These are phyloP conservation scores for Hippocampus barbouri DNA, from an alignment of 2,113 vertebrate genomes.

Conservation along the genomic window DNA sequence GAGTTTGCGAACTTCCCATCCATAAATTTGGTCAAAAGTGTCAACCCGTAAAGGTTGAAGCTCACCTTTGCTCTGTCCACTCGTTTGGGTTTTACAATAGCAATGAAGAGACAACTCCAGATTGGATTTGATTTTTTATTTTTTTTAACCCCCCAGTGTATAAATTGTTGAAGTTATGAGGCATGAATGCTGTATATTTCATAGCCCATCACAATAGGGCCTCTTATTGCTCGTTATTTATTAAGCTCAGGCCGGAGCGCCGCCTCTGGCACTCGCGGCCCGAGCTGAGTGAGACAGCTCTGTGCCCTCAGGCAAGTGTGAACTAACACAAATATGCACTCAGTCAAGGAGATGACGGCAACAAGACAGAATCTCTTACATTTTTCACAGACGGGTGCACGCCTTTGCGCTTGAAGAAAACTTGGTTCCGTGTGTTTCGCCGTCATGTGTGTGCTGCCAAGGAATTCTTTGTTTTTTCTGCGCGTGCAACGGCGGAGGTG, in stretches of 20 bases:
- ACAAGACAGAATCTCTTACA: conserved; percentile 26
- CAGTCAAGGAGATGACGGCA: conserved; percentile 35
- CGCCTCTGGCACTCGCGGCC: conserved; percentile 28
- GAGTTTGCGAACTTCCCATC: background rate
- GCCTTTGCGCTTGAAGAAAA: conserved; percentile 8
- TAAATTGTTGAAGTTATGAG: conserved; percentile 15
- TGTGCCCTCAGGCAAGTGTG: conserved; percentile 40
- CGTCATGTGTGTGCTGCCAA: no score
- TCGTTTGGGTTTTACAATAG: background rate
- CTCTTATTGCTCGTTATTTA: conserved; percentile 49
- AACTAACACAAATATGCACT: conserved; percentile 51
- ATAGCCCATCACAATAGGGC: conserved; percentile 47
- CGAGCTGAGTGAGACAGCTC: conserved; percentile 26
- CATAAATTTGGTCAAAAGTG: background rate
- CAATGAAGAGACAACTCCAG: background rate
- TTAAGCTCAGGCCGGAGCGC: conserved; percentile 39
- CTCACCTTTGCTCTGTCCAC: background rate
- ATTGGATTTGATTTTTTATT: conserved; percentile 3
- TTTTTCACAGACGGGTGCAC: conserved; percentile 11
- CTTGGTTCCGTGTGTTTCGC: background rate
- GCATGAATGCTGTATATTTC: conserved; percentile 27
- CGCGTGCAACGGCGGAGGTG: background rate
- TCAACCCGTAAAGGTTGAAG: background rate
- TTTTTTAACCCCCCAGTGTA: background rate
- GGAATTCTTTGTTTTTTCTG: no score